phyloP scores from a whole-genome alignment of 2,113 vertebrate genomes.

The Triplophysa tibetana region DNA sequence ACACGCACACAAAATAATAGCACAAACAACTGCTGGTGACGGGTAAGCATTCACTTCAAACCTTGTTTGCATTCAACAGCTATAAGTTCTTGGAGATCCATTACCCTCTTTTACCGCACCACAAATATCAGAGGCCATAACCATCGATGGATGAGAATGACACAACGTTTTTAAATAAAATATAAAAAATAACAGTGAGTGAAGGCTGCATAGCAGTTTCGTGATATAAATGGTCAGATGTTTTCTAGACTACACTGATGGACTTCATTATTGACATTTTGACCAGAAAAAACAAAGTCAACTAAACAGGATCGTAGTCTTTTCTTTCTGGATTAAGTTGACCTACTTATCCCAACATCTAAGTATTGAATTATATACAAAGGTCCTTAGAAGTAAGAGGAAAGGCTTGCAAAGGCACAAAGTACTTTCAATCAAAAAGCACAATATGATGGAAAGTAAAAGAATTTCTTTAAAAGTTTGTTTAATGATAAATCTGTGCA shows the following conservation, averaged over 20 bases:
- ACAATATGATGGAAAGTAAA: conserved; percentile 43
- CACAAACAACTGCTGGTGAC: conserved; percentile 43
- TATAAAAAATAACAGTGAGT: conserved; percentile 46
- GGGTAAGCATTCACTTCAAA: conserved; percentile 21
- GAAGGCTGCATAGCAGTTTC: conserved; percentile 78
- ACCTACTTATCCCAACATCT: conserved; percentile 31
- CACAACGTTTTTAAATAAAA: not conserved
- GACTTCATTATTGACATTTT: conserved; percentile 44
- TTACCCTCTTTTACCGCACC: not conserved
- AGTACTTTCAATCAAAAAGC: conserved; percentile 54
- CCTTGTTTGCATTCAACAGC: not conserved
- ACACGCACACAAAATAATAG: conserved; percentile 10
- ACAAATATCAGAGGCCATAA: conserved; percentile 33
- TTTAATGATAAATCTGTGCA: conserved; percentile 40
- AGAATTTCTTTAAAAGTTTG: not conserved
- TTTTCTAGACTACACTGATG: conserved; percentile 49
- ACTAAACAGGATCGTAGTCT: conserved; percentile 12
- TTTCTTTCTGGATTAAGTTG: conserved; percentile 26
- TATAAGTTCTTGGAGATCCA: not conserved
- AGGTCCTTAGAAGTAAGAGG: conserved; percentile 47
- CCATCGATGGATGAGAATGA: conserved; percentile 13
- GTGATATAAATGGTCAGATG: conserved; percentile 67
- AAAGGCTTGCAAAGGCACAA: conserved; percentile 55
- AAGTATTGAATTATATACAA: conserved; percentile 44
- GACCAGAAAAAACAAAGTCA: conserved; percentile 40